phyloP scores from a whole-genome alignment of 1,140 invertebrate species.

The Diachasmimorpha longicaudata region DNA sequence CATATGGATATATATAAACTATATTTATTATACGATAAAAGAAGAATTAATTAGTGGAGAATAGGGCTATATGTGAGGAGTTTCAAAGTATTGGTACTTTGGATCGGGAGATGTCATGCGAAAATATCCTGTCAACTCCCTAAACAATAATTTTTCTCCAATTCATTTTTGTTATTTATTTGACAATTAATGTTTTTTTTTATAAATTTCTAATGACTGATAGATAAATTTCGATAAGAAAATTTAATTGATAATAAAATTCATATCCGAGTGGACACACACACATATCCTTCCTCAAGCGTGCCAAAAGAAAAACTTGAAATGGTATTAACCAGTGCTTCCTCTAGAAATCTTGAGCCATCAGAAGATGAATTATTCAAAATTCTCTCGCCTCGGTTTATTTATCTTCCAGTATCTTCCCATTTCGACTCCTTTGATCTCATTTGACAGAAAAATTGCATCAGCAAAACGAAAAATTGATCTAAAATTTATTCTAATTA shows the following conservation, averaged over 20 bases:
- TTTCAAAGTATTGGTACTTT: constrained; percentile 44
- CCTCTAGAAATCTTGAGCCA: not conserved
- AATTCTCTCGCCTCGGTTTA: constrained; percentile 33
- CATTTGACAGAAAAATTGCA: constrained; percentile 33
- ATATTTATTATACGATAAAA: constrained; percentile 60
- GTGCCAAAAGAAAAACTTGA: not conserved
- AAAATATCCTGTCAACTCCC: not conserved
- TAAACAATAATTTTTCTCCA: not conserved
- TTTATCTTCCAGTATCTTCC: not conserved
- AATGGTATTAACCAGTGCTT: not conserved
- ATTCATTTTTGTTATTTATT: not conserved
- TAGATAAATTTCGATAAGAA: constrained; percentile 13
- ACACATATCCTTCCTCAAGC: constrained; percentile 6
- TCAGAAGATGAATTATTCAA: constrained; percentile 11
- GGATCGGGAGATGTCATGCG: constrained; percentile 33
- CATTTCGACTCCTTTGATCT: constrained; percentile 45
- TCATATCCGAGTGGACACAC: constrained; percentile 1
- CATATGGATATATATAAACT: constrained; percentile 49
- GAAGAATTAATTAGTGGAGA: constrained; percentile 47
- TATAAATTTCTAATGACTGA: constrained; percentile 17
- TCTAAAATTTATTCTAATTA: not conserved
- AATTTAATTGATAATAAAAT: not conserved
- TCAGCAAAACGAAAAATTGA: constrained; percentile 24
- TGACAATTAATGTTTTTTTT: not conserved
- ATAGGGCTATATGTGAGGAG: constrained; percentile 45